Evolutionary conservation across 1,140 invertebrate species (phyloP).

Genomic region (Formica selysi): DNA sequence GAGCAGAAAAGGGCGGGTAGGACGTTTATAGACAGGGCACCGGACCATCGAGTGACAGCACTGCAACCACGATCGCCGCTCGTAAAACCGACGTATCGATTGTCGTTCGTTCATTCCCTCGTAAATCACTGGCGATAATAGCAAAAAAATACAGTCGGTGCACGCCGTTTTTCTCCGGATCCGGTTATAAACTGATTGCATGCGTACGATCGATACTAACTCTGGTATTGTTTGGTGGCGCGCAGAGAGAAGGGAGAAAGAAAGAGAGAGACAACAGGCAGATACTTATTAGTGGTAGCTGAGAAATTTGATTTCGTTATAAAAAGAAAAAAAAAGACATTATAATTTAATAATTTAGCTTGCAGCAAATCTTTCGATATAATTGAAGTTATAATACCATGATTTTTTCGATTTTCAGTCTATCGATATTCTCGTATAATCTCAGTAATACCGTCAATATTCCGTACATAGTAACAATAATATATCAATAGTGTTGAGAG

Average conservation of each 20-base stretch:
- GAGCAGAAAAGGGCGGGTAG: conserved; percentile 10
- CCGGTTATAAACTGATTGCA: conserved; percentile 26
- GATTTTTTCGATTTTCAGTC: conserved; percentile 29
- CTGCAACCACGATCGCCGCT: conserved; percentile 14
- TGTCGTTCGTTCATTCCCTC: conserved; percentile 37
- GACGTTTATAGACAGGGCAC: conserved; percentile 32
- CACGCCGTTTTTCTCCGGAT: conserved; percentile 34
- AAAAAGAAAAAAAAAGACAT: not conserved
- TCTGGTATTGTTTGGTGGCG: not conserved
- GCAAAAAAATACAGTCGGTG: conserved; percentile 22
- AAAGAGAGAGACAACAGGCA: not conserved
- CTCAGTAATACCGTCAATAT: conserved; percentile 36
- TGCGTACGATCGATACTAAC: conserved; percentile 19
- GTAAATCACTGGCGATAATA: conserved; percentile 52
- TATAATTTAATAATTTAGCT: not conserved
- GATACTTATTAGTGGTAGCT: not conserved
- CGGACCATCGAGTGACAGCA: conserved; percentile 8
- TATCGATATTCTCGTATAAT: conserved; percentile 23
- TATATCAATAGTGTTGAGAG: conserved; percentile 35
- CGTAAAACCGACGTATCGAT: conserved; percentile 44
- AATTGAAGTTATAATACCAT: conserved; percentile 29
- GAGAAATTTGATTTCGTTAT: not conserved
- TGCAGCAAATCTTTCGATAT: not conserved
- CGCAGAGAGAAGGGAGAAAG: not conserved
- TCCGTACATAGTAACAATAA: conserved; percentile 31